A percentile compares a stretch with the other conserved stretches of the same genome.
phyloP scores from a whole-genome alignment of 2,888 invertebrate species.

The Eilema sororculum region DNA sequence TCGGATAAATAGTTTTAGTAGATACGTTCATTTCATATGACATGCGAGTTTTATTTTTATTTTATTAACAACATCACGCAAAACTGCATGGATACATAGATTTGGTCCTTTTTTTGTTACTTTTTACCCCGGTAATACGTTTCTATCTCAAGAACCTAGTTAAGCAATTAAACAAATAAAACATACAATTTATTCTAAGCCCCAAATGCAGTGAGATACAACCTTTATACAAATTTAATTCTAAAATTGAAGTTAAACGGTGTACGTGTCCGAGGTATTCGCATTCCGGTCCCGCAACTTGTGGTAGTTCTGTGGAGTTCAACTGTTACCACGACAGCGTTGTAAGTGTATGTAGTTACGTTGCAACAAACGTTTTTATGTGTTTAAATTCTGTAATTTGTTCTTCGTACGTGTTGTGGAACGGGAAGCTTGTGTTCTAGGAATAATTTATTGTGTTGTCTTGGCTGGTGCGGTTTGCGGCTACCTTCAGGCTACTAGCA shows the following conservation, averaged over 20 bases:
- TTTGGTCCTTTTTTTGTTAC: too few species aligned
- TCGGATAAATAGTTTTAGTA: too few species aligned
- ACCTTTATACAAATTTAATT: conserved; percentile 40
- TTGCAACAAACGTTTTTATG: conserved; percentile 15
- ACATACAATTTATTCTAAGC: neutral
- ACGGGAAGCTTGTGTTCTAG: neutral
- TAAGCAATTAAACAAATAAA: too few species aligned
- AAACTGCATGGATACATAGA: too few species aligned
- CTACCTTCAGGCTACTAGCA: too few species aligned
- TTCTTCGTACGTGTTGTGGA: neutral
- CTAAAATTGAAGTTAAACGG: conserved; percentile 46
- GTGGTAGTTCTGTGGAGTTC: conserved; percentile 45
- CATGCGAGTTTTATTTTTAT: too few species aligned
- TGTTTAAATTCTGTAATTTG: neutral
- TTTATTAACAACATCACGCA: too few species aligned
- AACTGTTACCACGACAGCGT: conserved; percentile 42
- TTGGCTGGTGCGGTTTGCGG: too few species aligned
- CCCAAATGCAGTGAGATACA: neutral
- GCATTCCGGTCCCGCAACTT: conserved; percentile 26
- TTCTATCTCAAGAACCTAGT: too few species aligned
- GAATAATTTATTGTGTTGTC: neutral
- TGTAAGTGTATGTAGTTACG: conserved; percentile 44
- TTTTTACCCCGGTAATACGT: too few species aligned
- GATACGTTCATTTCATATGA: too few species aligned
- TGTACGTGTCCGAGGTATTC: conserved; percentile 45